phyloP scores from a whole-genome alignment of 2,797 vertebrate genomes.

The Sternotherus odoratus region DNA sequence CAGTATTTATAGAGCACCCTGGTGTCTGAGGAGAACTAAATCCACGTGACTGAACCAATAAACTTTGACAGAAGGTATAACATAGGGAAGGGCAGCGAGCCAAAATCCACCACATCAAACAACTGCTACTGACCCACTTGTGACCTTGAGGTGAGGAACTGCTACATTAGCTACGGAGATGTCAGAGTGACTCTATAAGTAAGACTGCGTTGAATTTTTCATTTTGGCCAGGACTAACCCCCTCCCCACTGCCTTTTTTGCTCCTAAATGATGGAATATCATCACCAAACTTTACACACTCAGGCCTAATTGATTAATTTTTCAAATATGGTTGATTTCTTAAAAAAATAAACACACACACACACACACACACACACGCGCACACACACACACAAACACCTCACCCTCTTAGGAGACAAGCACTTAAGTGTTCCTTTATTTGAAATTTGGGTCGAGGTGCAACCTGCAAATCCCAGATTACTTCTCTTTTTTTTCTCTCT shows the following conservation, averaged over 20 bases:
- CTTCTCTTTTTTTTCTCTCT: too few relatives aligned
- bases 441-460: background rate
- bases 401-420: background rate
- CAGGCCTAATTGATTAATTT: background rate
- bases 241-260: too few relatives aligned
- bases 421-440: background rate
- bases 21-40: background rate
- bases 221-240: background rate
- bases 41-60: background rate
- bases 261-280: background rate
- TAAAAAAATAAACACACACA: too few relatives aligned
- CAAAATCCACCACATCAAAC: background rate
- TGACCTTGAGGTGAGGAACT: background rate
- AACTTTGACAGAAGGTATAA: background rate
- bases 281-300: background rate
- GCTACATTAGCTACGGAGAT: background rate
- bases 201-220: background rate
- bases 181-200: background rate
- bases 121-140: background rate
- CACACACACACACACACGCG: too few relatives aligned
- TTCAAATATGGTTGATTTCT: too few relatives aligned
- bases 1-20: background rate
- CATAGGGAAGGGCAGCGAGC: background rate
- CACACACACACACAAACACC: too few relatives aligned
- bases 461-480: too few relatives aligned